Evolutionary conservation across 2,888 invertebrate genomes (phyloP).

Genomic region (Apamea anceps): DNA sequence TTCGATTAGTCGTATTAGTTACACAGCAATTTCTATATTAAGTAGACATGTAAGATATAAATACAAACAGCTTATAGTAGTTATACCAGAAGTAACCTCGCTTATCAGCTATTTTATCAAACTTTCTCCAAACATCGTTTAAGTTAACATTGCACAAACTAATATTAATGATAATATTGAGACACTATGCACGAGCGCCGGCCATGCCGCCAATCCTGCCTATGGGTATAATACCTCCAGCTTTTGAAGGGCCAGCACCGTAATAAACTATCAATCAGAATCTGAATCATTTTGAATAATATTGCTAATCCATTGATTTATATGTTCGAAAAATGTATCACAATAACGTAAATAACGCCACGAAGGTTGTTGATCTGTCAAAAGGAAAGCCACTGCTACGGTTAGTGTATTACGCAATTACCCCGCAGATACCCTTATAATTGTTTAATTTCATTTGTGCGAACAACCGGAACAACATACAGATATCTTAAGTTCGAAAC

Average conservation of each 20-base stretch:
- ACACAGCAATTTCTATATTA: not conserved
- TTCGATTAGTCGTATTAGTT: not conserved
- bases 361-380: not conserved
- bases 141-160: constrained; percentile 13
- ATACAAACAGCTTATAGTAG: constrained; percentile 35
- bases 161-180: not conserved
- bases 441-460: not conserved
- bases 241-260: not conserved
- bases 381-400: not conserved
- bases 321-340: not conserved
- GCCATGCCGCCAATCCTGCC: not conserved
- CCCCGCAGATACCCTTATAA: not conserved
- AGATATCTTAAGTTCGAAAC: not conserved
- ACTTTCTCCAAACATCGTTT: constrained; percentile 44
- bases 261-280: no score
- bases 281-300: not conserved
- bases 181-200: no score
- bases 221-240: not conserved
- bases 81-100: constrained; percentile 46
- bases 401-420: not conserved
- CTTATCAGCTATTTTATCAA: constrained; percentile 32
- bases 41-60: constrained; percentile 7
- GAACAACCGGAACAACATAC: no score
- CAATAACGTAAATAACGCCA: not conserved
- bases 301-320: not conserved